These are phyloP conservation scores for Neoaliturus tenellus DNA, from an alignment of 2,888 invertebrate species.

Conservation along the genomic window DNA sequence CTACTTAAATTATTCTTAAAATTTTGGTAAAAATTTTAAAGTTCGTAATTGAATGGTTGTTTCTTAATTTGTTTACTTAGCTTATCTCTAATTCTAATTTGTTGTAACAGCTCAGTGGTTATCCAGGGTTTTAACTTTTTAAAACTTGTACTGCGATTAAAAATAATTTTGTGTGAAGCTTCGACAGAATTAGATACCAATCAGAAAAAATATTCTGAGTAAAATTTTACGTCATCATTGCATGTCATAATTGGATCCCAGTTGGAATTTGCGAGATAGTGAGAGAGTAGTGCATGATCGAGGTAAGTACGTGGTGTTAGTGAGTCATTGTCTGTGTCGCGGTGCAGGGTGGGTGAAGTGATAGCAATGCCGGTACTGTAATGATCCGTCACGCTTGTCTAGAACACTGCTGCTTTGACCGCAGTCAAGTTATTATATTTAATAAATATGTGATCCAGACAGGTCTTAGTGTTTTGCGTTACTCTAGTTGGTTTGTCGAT, in stretches of 20 bases:
- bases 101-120: not conserved
- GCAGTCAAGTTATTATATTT: not conserved
- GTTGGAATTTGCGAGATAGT: slow-evolving; percentile 16
- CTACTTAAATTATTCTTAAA: slow-evolving; percentile 36
- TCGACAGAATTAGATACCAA: not conserved
- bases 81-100: slow-evolving; percentile 15
- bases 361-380: slow-evolving; percentile 28
- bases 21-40: slow-evolving; percentile 12
- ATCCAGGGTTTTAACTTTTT: slow-evolving; percentile 48
- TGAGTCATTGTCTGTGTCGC: not conserved
- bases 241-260: slow-evolving; percentile 9
- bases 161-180: not conserved
- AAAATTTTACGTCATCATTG: slow-evolving; percentile 1
- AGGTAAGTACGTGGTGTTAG: not conserved
- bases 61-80: slow-evolving; percentile 36
- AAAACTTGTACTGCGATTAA: not conserved
- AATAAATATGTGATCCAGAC: slow-evolving; percentile 46
- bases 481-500: slow-evolving; percentile 35
- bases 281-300: not conserved
- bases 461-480: not conserved
- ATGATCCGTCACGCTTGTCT: slow-evolving; percentile 38
- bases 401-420: slow-evolving; percentile 10
- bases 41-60: slow-evolving; percentile 31
- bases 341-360: not conserved
- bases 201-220: not conserved